Conservation (phyloP, 2,113 vertebrate species). For the Antechinus flavipes region DNA sequence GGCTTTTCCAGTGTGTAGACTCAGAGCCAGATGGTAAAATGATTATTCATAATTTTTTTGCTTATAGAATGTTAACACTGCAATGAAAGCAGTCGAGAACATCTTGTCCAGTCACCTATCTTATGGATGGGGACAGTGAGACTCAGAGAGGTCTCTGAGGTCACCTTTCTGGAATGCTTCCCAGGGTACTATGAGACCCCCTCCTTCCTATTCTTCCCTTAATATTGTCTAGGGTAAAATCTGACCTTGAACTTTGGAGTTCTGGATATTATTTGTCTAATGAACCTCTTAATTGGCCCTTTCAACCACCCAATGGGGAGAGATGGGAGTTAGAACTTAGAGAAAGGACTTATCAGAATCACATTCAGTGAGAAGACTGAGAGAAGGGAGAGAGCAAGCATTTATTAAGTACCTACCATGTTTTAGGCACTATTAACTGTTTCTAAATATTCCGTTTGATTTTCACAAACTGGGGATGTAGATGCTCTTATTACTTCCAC, state of each 20-base stretch:
- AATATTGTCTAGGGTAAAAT: background rate
- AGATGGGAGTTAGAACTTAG: background rate
- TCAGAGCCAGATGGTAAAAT: background rate
- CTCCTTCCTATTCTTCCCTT: background rate
- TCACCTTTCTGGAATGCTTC: background rate
- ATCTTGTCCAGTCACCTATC: background rate
- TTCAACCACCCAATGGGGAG: background rate
- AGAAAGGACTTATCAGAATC: background rate
- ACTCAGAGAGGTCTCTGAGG: background rate
- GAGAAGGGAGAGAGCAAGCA: background rate
- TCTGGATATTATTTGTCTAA: conserved; percentile 29
- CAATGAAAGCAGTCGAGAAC: background rate
- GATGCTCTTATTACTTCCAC: background rate
- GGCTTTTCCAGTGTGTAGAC: background rate
- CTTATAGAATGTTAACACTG: background rate
- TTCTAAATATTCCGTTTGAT: background rate
- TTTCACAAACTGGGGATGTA: background rate
- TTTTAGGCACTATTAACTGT: background rate
- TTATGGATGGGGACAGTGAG: background rate
- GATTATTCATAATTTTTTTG: background rate
- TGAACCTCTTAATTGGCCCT: conserved; percentile 9
- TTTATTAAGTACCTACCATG: background rate
- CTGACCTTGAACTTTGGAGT: background rate
- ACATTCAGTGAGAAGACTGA: background rate
- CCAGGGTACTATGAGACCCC: no score